Base-by-base conservation (phyloP, 2,797 vertebrate genomes). In the Alosa sapidissima region DNA sequence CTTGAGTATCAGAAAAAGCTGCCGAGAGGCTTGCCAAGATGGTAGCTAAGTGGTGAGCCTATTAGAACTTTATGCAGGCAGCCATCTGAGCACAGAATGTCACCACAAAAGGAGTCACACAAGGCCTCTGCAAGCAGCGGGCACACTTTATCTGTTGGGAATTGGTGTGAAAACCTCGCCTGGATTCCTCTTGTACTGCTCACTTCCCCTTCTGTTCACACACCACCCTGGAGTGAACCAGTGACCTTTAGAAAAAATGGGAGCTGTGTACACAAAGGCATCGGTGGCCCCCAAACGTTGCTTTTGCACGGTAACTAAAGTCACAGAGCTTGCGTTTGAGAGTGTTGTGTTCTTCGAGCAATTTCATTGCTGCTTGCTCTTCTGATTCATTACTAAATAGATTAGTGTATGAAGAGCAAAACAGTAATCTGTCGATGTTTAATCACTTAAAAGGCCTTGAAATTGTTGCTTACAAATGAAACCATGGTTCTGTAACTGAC, bases 361-460 rank as follows among this genome's bases (percentile, higher is more conserved):
- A 16, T 19, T 75, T 75, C 68, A 75, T 45, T 45, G 33, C 36
- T 75, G 33, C 33, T 75, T 41, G 4, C 33, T 75, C 16, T 2
- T 19, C 33, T 45, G 9, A 75, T 75, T 75, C 4, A 41, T 75
- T 72, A 33, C 65, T 45, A 75, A 41, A 16, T 33, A 65, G 10
- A 33, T 65, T 41, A 75, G 11, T 33, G 33, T 41, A 45, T 13
- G 24, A 33, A 14, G 68, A 41, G 68, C 9, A 72, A 36, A 72
- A 72, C 28, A 36, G 28, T 33, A 36, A 75, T 75, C 14, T 75
- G 1, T 65, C 3, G n/a, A 16, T 16, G 36, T 75, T 75, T 75
- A 75, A 75, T 75, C 33, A 72, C 11, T 72, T 33, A 33, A 75
- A 75, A 75, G 68, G 14, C 68, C 68, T 75, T 75, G 68, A 75